These are phyloP conservation scores for Meghimatium bilineatum DNA, from an alignment of 2,888 invertebrate species.

Conservation along the genomic window DNA sequence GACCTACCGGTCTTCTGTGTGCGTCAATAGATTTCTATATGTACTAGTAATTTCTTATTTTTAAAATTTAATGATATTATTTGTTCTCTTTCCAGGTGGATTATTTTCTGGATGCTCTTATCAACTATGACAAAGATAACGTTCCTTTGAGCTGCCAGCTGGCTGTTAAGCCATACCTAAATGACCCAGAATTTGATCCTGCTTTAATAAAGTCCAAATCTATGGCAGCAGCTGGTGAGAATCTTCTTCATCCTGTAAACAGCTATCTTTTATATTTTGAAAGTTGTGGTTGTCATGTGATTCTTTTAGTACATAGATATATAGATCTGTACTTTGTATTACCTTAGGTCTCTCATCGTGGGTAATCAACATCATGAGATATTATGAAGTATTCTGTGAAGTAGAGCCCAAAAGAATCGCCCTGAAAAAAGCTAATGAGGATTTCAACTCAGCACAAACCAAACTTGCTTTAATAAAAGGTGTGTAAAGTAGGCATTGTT, in stretches of 20 bases:
- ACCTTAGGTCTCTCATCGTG: slow-evolving; percentile 87
- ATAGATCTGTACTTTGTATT: not conserved
- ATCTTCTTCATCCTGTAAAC: not conserved
- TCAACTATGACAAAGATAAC: slow-evolving; percentile 96
- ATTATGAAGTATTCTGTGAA: slow-evolving; percentile 96
- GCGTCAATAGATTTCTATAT: too few species aligned
- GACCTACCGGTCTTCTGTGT: too few species aligned
- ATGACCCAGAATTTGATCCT: slow-evolving; percentile 95
- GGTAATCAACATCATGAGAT: slow-evolving; percentile 96
- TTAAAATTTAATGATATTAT: not conserved
- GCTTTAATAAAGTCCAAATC: slow-evolving; percentile 94
- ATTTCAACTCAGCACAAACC: slow-evolving; percentile 91
- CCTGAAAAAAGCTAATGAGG: slow-evolving; percentile 92
- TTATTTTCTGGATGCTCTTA: slow-evolving; percentile 89
- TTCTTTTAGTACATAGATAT: not conserved
- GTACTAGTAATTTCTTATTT: not conserved
- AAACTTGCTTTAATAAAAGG: slow-evolving; percentile 89
- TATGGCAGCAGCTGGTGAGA: slow-evolving; percentile 89
- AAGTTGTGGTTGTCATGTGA: not conserved
- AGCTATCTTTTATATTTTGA: not conserved
- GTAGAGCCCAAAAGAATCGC: slow-evolving; percentile 97
- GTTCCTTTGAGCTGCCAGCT: slow-evolving; percentile 96
- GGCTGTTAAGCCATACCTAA: slow-evolving; percentile 93
- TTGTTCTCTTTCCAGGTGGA: slow-evolving; percentile 81
- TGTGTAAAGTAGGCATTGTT: slow-evolving; percentile 71